Percentiles rank a stretch among this genome's conserved stretches.
Conservation (phyloP, 2,113 vertebrate species). For the Vulpes lagopus region DNA sequence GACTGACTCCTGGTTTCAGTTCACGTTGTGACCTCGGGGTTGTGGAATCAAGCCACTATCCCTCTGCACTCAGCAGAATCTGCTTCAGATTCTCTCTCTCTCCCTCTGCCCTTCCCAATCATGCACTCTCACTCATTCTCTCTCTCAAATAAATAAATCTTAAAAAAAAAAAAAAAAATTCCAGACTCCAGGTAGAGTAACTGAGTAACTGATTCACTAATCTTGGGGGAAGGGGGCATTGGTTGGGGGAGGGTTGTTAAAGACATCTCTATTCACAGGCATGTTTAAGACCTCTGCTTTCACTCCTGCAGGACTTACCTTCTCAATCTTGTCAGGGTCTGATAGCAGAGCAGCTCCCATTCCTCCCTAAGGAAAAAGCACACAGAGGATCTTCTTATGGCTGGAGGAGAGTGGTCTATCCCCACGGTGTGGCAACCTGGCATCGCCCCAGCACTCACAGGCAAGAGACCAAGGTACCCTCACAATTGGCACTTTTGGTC, state of each 20-base stretch:
- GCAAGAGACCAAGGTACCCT: not conserved
- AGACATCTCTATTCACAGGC: not conserved
- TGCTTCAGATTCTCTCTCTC: too few relatives aligned
- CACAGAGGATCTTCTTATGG: not conserved
- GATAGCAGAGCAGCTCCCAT: slow-evolving; percentile 98
- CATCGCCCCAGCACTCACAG: not conserved
- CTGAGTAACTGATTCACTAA: not conserved
- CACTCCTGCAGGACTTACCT: slow-evolving; percentile 88
- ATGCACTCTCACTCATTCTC: too few relatives aligned
- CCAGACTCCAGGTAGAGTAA: not conserved
- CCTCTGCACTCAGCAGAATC: too few relatives aligned
- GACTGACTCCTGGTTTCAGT: too few relatives aligned
- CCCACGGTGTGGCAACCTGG: not conserved
- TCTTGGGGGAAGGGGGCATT: not conserved
- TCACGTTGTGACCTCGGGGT: too few relatives aligned
- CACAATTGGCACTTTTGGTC: not conserved
- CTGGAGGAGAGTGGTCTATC: not conserved
- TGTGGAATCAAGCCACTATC: too few relatives aligned
- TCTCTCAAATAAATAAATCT: not conserved
- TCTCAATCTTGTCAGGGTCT: slow-evolving; percentile 96
- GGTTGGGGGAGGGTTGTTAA: not conserved
- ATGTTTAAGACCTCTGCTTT: not conserved
- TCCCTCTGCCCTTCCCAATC: too few relatives aligned
- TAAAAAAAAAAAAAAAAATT: not conserved
- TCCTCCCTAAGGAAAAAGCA: slow-evolving; percentile 91